A percentile compares a stretch with the other conserved stretches of the same genome.
phyloP scores from a whole-genome alignment of 2,797 vertebrate genomes.

The Clangula hyemalis region DNA sequence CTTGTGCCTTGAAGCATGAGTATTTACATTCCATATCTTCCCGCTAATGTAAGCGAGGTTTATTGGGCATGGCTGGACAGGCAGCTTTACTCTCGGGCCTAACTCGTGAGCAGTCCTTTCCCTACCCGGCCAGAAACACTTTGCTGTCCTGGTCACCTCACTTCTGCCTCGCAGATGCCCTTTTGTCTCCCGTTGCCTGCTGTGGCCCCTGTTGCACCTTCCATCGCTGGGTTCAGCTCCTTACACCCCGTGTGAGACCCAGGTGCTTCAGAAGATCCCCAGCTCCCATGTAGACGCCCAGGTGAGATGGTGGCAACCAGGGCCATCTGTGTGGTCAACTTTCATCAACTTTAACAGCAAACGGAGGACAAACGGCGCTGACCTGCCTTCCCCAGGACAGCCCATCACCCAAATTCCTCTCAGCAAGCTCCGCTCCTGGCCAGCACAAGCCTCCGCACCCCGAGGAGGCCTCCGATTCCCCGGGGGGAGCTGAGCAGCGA shows the following conservation, averaged over 20 bases:
- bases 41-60: neutral
- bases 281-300: neutral
- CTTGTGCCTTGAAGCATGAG: constrained; percentile 46
- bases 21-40: constrained; percentile 63
- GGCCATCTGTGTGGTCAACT: rapidly evolving
- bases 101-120: neutral
- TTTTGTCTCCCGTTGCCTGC: neutral
- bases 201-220: neutral
- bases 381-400: neutral
- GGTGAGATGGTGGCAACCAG: neutral
- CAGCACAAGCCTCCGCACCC: neutral
- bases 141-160: neutral
- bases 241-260: neutral
- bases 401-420: neutral
- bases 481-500: neutral
- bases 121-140: neutral
- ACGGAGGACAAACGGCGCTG: neutral
- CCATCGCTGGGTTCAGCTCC: neutral
- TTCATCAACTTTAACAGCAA: neutral
- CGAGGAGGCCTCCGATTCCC: neutral
- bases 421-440: neutral
- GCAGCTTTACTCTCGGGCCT: neutral
- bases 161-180: neutral
- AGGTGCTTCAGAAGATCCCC: neutral
- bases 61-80: constrained; percentile 37